phyloP scores from a whole-genome alignment of 2,113 vertebrate species.

The Ornithorhynchus anatinus region DNA sequence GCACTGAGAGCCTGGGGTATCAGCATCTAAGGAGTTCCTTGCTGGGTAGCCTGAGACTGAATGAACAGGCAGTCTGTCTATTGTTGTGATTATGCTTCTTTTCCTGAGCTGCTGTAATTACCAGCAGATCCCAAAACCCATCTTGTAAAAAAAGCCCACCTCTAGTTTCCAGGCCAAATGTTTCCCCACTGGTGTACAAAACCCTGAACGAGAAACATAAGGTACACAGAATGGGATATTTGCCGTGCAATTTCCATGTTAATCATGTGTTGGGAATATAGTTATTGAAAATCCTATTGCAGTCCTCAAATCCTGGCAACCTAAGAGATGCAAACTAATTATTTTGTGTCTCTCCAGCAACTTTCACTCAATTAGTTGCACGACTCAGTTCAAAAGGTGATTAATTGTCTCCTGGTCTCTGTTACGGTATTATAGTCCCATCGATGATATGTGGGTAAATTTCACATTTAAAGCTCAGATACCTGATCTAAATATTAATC shows the following conservation, averaged over 20 bases:
- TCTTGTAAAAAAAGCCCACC: background rate
- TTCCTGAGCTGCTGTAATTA: too few relatives aligned
- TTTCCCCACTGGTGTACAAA: background rate
- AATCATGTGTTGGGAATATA: slow-evolving; percentile 45
- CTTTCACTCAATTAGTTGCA: slow-evolving; percentile 60
- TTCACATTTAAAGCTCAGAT: slow-evolving; percentile 55
- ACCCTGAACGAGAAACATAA: too few relatives aligned
- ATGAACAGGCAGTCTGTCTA: too few relatives aligned
- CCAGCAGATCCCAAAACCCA: too few relatives aligned
- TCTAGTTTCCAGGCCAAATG: background rate
- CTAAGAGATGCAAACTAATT: slow-evolving; percentile 55
- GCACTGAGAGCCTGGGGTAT: too few relatives aligned
- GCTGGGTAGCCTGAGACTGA: too few relatives aligned
- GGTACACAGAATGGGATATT: background rate
- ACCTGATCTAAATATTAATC: slow-evolving; percentile 61
- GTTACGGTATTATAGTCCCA: slow-evolving; percentile 17
- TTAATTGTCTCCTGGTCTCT: slow-evolving; percentile 42
- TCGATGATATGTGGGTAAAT: slow-evolving; percentile 36
- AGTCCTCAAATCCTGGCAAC: slow-evolving; percentile 17
- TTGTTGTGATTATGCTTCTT: too few relatives aligned
- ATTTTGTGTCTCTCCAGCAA: slow-evolving; percentile 53
- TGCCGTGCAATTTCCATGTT: slow-evolving; percentile 12
- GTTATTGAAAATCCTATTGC: slow-evolving; percentile 2
- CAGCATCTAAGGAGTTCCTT: too few relatives aligned
- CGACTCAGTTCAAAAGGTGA: slow-evolving; percentile 63